These are phyloP conservation scores for Arremon brunneinucha DNA, from an alignment of 2,797 vertebrate species.

Conservation along the genomic window DNA sequence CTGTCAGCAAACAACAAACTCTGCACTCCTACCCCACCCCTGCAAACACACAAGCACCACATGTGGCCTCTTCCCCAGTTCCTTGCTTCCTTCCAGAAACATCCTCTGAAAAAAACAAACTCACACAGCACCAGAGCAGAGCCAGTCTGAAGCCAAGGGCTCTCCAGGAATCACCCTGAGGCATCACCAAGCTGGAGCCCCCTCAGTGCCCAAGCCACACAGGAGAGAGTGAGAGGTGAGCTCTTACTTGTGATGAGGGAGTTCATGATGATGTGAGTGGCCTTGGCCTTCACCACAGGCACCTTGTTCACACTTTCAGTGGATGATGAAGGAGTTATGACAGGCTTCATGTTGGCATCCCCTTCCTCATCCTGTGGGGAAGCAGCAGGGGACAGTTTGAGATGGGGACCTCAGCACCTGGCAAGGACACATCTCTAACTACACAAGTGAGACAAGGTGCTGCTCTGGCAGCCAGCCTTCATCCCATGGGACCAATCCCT, in stretches of 20 bases:
- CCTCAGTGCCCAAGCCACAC: background rate
- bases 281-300: conserved; percentile 82
- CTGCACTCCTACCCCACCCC: background rate
- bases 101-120: background rate
- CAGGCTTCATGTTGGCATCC: conserved; percentile 38
- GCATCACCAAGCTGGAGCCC: background rate
- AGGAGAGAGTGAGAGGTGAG: background rate
- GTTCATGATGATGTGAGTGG: conserved; percentile 85
- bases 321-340: conserved; percentile 60
- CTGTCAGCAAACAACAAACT: background rate
- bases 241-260: conserved; percentile 93
- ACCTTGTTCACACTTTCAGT: conserved; percentile 69
- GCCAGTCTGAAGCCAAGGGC: background rate
- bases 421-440: background rate
- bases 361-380: conserved; percentile 76
- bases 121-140: background rate
- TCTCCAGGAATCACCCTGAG: background rate
- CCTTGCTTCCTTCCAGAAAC: background rate
- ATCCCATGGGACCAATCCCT: background rate
- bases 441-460: background rate
- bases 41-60: background rate
- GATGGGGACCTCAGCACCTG: background rate
- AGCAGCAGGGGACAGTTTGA: conserved; percentile 24
- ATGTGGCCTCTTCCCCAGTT: background rate
- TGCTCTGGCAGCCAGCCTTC: background rate